Evolutionary conservation across 2,797 vertebrate species (phyloP).

Genomic region (Enteromius thamalakanensis): DNA sequence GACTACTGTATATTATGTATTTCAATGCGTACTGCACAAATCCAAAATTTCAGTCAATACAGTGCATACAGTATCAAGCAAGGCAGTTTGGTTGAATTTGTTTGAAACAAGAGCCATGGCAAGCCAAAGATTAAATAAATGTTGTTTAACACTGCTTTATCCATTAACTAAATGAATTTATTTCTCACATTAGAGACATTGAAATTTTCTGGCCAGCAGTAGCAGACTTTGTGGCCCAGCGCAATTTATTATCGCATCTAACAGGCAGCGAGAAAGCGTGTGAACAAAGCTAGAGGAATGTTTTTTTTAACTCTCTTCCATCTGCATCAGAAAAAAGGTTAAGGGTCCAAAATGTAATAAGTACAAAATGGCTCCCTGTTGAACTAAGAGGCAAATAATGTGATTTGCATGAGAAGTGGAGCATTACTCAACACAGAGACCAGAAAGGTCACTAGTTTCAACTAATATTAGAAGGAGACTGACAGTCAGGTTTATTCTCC

Average conservation of each 20-base stretch:
- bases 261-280: background rate
- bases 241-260: too few relatives aligned
- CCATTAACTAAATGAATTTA: background rate
- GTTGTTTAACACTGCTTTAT: background rate
- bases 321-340: slow-evolving; percentile 53
- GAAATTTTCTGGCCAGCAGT: background rate
- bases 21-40: background rate
- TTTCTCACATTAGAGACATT: background rate
- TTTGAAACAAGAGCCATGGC: background rate
- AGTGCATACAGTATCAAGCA: background rate
- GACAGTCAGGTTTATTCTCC: slow-evolving; percentile 10
- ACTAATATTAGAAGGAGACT: slow-evolving; percentile 20
- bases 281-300: slow-evolving; percentile 36
- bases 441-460: slow-evolving; percentile 37
- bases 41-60: background rate
- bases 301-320: slow-evolving; percentile 10
- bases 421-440: slow-evolving; percentile 13
- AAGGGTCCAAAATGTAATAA: slow-evolving; percentile 63
- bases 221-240: background rate
- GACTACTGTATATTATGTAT: background rate
- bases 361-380: slow-evolving; percentile 53
- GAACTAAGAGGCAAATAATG: slow-evolving; percentile 46
- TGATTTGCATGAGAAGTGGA: slow-evolving; percentile 42
- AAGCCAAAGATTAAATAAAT: background rate
- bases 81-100: background rate